phyloP scores from a whole-genome alignment of 1,140 invertebrate genomes.

The Zophobas atratus region DNA sequence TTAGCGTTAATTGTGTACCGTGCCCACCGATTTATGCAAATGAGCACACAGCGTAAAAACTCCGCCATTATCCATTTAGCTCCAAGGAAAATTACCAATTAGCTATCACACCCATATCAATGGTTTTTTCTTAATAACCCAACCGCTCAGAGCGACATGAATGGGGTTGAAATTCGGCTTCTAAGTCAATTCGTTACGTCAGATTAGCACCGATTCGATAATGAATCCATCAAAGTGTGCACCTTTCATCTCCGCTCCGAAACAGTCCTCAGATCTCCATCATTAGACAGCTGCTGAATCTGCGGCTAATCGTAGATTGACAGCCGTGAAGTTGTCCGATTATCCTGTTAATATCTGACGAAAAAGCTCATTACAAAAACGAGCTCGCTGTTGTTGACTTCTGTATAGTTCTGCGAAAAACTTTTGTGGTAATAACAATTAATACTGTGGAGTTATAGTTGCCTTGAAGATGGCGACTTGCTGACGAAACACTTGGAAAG shows the following conservation, averaged over 20 bases:
- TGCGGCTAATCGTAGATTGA: constrained; percentile 54
- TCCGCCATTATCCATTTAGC: background rate
- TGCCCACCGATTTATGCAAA: background rate
- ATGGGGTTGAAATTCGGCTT: constrained; percentile 15
- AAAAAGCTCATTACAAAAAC: constrained; percentile 1
- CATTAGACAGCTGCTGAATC: constrained; percentile 54
- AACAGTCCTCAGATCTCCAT: constrained; percentile 42
- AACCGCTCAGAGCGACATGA: background rate
- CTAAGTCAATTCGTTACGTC: constrained; percentile 35
- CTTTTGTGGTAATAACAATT: no score
- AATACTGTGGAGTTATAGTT: no score
- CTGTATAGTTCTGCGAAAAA: no score
- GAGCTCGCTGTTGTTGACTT: background rate
- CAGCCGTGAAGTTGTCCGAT: constrained; percentile 54
- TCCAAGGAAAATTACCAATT: constrained; percentile 5
- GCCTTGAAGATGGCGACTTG: no score
- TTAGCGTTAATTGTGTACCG: no score
- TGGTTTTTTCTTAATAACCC: background rate
- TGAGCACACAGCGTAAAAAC: background rate
- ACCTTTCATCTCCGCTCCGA: constrained; percentile 35
- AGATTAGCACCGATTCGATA: constrained; percentile 41
- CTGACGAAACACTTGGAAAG: no score
- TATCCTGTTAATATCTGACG: constrained; percentile 38
- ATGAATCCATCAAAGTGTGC: constrained; percentile 45
- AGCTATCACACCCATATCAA: constrained; percentile 18